Percentiles rank a stretch among this genome's conserved stretches.
Conservation (phyloP, 2,113 vertebrate genomes). For the Neolamprologus cancellatus region DNA sequence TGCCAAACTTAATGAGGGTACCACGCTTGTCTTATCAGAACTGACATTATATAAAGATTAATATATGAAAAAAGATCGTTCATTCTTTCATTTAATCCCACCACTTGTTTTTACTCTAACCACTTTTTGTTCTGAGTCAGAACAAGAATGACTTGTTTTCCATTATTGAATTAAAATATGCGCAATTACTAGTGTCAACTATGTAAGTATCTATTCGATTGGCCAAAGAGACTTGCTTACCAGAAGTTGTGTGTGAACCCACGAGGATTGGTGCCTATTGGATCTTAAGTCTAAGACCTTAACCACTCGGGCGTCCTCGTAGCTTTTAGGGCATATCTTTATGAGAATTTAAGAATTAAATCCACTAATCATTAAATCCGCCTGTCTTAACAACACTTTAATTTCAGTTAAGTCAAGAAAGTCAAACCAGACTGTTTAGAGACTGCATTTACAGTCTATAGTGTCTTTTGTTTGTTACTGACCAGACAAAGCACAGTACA, state of each 20-base stretch:
- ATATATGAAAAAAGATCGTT: background rate
- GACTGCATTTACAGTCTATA: background rate
- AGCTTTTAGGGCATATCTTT: background rate
- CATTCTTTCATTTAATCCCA: background rate
- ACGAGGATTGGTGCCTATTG: background rate
- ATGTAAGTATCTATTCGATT: background rate
- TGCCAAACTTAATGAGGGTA: background rate
- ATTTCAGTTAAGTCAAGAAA: background rate
- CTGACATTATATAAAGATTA: background rate
- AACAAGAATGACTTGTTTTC: background rate
- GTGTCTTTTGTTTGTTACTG: background rate
- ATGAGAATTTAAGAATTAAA: background rate
- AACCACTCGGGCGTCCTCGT: fast-evolving
- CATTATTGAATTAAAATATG: background rate
- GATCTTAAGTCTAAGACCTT: background rate
- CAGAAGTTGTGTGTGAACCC: background rate
- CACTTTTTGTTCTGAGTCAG: background rate
- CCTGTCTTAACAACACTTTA: background rate
- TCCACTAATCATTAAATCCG: fast-evolving
- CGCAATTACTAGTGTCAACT: background rate
- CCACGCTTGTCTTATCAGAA: background rate
- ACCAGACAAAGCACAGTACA: background rate
- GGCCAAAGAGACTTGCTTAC: background rate
- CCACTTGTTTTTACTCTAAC: background rate
- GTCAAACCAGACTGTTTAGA: background rate